Percentiles rank a stretch among this genome's conserved stretches.
Evolutionary conservation across 2,797 vertebrate species (phyloP).

Genomic region (Hozukius guyotensis): DNA sequence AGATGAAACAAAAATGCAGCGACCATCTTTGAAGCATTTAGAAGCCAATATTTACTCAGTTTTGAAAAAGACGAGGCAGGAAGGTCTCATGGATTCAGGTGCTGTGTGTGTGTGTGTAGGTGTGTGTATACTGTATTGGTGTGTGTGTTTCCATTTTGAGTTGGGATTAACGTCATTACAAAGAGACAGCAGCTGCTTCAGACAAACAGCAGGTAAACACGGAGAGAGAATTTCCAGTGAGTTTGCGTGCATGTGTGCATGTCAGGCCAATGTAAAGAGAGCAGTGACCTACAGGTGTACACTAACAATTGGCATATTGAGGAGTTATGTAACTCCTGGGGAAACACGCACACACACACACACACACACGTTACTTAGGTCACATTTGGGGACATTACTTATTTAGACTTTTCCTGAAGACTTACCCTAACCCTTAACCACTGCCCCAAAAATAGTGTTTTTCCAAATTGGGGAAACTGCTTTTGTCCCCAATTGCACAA

Average conservation of each 20-base stretch:
- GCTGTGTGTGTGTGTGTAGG: constrained; percentile 8
- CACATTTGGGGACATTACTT: no score
- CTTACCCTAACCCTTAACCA: no score
- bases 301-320: constrained; percentile 2
- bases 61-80: constrained; percentile 29
- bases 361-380: not conserved
- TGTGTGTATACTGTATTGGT: not conserved
- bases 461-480: not conserved
- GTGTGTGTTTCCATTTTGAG: constrained; percentile 34
- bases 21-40: constrained; percentile 42
- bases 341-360: not conserved
- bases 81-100: constrained; percentile 48
- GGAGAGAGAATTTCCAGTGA: constrained; percentile 11
- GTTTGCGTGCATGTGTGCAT: not conserved
- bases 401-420: no score
- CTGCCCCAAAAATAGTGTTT: no score
- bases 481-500: not conserved
- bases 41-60: constrained; percentile 60
- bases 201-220: constrained; percentile 45
- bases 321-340: not conserved
- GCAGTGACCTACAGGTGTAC: constrained; percentile 39
- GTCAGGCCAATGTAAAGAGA: constrained; percentile 37
- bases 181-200: constrained; percentile 65
- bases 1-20: constrained; percentile 40
- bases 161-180: constrained; percentile 55